Base-by-base conservation (phyloP, 2,113 vertebrate species). In the Sinocyclocheilus grahami region DNA sequence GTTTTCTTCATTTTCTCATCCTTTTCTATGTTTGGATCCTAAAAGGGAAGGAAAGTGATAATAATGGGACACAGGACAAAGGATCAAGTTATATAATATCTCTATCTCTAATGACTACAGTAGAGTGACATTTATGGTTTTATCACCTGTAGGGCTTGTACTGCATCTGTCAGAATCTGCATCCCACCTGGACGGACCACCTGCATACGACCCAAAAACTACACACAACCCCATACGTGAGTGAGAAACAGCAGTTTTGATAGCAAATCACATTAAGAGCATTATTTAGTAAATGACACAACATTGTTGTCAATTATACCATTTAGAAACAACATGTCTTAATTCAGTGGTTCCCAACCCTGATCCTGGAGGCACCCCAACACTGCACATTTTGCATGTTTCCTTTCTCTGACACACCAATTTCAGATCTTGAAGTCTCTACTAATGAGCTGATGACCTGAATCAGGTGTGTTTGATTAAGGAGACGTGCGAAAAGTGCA, bases 131-230 rank as follows among this genome's bases (percentile, higher is more conserved):
- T 30, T 12, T 37, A 9, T 63, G 55, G 22, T 27, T 60, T 58
- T 37, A 78, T 82, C 42, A 88, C 86, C 87, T 87, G 77, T 18
- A 88, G n/a, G 48, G 81, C 42, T 37, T 33, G 16, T 46, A 75
- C 77, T 0, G 94, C 93, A 62, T 95, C 93, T 2, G 89, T 89
- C 86, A 95, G 92, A 75, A 93, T 71, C 85, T 92, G 88, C 13
- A 93, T 79, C 71, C 95, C 94, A 6, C 89, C 83, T 0, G 92
- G 80, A 0, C 89, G 89, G 18, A 89, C 88, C 37, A 94, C 94
- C 85, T 94, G 90, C 0, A 94, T 84, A 27, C 94, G 91, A 7
- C 94, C 94, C 0, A 95, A 85, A 85, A 95, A 94, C 95, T 95
- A 86, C 63, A 51, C 30, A 16, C 78, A 16, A 83, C 37, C 30